A percentile compares a stretch with the other conserved stretches of the same genome.
phyloP scores from a whole-genome alignment of 2,797 vertebrate species.

The Natrix natrix region DNA sequence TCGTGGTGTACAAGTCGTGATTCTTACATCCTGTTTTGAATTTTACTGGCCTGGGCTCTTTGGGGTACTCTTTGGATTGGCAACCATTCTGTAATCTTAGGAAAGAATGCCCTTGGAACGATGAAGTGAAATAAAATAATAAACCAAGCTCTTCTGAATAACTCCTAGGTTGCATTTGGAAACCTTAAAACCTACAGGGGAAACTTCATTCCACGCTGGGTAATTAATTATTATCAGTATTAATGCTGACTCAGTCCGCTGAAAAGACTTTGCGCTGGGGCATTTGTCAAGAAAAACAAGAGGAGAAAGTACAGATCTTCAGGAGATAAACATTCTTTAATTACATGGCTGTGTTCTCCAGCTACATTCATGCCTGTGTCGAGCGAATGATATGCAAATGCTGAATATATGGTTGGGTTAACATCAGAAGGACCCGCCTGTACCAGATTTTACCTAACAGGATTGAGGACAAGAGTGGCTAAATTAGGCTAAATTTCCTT shows the following conservation, averaged over 20 bases:
- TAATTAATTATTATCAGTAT: conserved; percentile 56
- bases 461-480: not conserved
- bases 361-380: not conserved
- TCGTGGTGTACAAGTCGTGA: not conserved
- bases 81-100: not conserved
- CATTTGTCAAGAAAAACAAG: conserved; percentile 19
- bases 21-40: not conserved
- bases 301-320: conserved; percentile 37
- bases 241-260: conserved; percentile 25
- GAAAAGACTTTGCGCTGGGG: conserved; percentile 11
- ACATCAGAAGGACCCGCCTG: not conserved
- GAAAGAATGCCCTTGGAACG: not conserved
- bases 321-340: conserved; percentile 63
- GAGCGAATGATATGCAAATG: not conserved
- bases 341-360: conserved; percentile 38
- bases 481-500: no score
- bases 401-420: not conserved
- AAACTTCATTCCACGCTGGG: not conserved
- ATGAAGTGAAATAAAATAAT: not conserved
- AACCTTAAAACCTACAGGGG: conserved; percentile 8
- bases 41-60: not conserved
- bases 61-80: not conserved
- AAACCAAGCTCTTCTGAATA: not conserved
- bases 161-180: not conserved
- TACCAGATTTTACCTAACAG: not conserved